Evolutionary conservation across 2,888 invertebrate genomes (phyloP), one percentile per base, ranked within the genome.

Genomic region (Yponomeuta evonymella): DNA sequence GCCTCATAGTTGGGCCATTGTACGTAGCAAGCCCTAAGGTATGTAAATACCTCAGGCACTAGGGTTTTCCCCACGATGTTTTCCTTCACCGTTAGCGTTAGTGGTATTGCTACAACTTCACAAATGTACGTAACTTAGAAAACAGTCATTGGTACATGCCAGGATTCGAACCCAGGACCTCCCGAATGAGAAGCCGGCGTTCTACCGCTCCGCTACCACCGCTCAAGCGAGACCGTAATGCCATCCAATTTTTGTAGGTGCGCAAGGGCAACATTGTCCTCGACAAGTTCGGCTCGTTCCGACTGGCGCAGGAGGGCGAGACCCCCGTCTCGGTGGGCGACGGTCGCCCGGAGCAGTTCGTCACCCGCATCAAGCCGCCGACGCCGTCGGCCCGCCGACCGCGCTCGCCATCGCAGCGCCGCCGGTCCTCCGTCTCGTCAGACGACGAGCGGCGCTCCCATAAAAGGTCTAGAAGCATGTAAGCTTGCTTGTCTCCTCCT

Each of bases 281-380:
- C 74, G 95, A 96, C 84, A 95, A 95, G 84, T 95, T 96, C 80
- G 95, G 95, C 0, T 94, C 95, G 75, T 94, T 95, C 88, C 93
- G 95, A 0, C 84, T 95, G 75, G 95, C 94, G 64, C 88, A 93
- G 71, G 94, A 94, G 69, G 91, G 93, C 69, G 90, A 92, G 77
- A 90, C 91, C 2, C 90, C 90, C 0, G 89, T 89, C 74, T 87
- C 86, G 0, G 88, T 91, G 67, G 90, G 89, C 74, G 92, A 92
- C 74, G 86, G 83, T 72, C 93, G 83, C 75, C 94, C 86, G 75
- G 94, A 90, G 81, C 93, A 87, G 87, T 93, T 86, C 82, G 93
- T 88, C 83, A 92, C 90, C 73, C 88, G 89, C 74, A 89, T 88
- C 83, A 91, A 88, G 79, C 91, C 86, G 72, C 88, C 88, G 4